Conservation (phyloP, 2,113 vertebrate genomes). For the Hypomesus transpacificus region DNA sequence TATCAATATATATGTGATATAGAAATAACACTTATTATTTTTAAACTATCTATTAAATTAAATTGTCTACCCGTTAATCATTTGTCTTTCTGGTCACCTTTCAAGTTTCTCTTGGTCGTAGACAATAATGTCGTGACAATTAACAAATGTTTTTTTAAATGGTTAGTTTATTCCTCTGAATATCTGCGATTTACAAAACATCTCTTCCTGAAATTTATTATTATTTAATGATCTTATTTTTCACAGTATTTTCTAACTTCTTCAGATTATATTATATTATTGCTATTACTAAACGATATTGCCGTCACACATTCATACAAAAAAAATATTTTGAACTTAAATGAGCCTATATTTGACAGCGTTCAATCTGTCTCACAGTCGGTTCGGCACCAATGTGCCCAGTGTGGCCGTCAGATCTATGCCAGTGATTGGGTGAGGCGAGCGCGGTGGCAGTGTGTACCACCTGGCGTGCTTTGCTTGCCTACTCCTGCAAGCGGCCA, state of each 20-base stretch:
- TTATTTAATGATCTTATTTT: not conserved
- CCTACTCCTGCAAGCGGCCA: slow-evolving; percentile 93
- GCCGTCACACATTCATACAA: not conserved
- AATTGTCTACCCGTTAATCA: no score
- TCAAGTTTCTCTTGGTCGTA: no score
- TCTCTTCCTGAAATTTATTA: no score
- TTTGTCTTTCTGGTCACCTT: no score
- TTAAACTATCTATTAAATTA: no score
- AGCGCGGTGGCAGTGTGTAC: slow-evolving; percentile 89
- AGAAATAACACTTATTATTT: no score
- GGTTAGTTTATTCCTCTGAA: no score
- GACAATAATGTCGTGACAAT: no score
- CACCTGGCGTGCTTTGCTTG: slow-evolving; percentile 94
- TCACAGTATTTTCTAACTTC: not conserved
- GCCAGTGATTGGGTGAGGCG: slow-evolving; percentile 94
- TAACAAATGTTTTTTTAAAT: no score
- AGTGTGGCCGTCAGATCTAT: slow-evolving; percentile 88
- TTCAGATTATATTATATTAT: not conserved
- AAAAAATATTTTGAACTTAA: not conserved
- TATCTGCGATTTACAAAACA: no score
- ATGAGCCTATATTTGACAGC: slow-evolving; percentile 16
- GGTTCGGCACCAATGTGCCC: slow-evolving; percentile 90
- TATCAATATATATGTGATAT: no score
- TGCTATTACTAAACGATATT: not conserved
- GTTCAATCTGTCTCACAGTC: slow-evolving; percentile 70